Evolutionary conservation across 2,888 invertebrate species (phyloP).

Genomic region (Agrilus mali): DNA sequence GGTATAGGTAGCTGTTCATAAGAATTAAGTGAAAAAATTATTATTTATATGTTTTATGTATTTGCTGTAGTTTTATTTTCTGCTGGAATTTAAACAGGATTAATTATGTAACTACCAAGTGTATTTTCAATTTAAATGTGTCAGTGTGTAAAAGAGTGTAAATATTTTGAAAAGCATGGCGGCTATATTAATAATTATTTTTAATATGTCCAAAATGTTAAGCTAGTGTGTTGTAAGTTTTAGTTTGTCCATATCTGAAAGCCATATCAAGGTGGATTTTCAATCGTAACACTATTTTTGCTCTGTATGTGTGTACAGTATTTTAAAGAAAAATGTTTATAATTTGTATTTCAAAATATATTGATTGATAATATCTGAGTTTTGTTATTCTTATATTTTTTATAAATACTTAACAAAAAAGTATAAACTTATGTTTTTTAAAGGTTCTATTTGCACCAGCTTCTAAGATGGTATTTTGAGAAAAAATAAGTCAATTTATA

Average conservation of each 20-base stretch:
- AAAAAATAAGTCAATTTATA: no score
- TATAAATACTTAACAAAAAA: no score
- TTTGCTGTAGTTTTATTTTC: no score
- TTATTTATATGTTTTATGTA: no score
- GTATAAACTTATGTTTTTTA: no score
- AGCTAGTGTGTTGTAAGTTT: constrained; percentile 30
- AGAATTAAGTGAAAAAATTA: no score
- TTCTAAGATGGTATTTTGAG: no score
- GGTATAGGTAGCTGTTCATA: no score
- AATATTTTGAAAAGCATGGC: constrained; percentile 31
- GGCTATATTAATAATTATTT: constrained; percentile 31
- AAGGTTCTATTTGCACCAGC: no score
- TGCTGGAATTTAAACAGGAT: no score
- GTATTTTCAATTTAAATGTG: constrained; percentile 25
- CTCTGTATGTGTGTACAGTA: constrained; percentile 56
- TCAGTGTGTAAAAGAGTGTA: constrained; percentile 27
- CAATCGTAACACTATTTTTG: constrained; percentile 26
- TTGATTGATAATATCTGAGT: constrained; percentile 24
- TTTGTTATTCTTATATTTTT: not conserved
- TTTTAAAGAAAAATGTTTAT: constrained; percentile 67
- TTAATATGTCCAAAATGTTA: constrained; percentile 23
- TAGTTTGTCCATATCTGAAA: constrained; percentile 35
- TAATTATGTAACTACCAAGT: constrained; percentile 15
- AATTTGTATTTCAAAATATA: constrained; percentile 70
- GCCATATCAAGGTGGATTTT: constrained; percentile 33